Evolutionary conservation across 2,888 invertebrate species (phyloP), one percentile per base, ranked within the genome.

Genomic region (Portevinia maculata): DNA sequence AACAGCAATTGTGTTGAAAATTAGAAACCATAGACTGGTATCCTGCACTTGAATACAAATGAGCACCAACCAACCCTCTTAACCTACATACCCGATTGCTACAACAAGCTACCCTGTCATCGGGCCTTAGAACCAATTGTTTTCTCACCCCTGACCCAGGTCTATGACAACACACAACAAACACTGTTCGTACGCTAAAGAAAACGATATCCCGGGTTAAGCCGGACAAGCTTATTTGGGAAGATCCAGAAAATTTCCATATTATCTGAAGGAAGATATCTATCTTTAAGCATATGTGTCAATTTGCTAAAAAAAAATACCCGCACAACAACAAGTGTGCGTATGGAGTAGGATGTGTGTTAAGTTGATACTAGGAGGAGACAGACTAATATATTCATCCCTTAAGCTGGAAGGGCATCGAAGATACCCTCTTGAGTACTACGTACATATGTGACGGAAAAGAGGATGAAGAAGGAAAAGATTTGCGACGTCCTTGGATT

Each of bases 211-310:
- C 78, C 71, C 65, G 50, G 57, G 53, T 65, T 83, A 78, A 83
- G 78, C 78, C 78, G 83, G 83, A 83, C 76, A 78, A 62, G 78
- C 71, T 76, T 83, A 78, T 83, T 78, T 83, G 64, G 28, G 57
- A 87, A 88, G 88, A 87, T 86, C 85, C 86, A 85, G 75, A 85
- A 88, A 89, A 89, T 88, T 90, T 89, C 88, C 89, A 89, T 89
- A 88, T 88, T 89, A 89, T 87, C 88, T 69, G 8, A 41, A 74
- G 50, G 59, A 88, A 86, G 85, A 86, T 84, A 87, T 87, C 86
- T 87, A 85, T 86, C 86, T 85, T 78, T 87, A 84, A 74, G 75
- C 75, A 79, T 79, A 79, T 84, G 76, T 79, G 76, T 79, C 84
- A 83, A 83, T 78, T 83, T 83, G 76, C 64, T 64, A 76, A 81